Base-by-base conservation (phyloP, 2,113 vertebrate genomes). In the Prochilodus magdalenae region DNA sequence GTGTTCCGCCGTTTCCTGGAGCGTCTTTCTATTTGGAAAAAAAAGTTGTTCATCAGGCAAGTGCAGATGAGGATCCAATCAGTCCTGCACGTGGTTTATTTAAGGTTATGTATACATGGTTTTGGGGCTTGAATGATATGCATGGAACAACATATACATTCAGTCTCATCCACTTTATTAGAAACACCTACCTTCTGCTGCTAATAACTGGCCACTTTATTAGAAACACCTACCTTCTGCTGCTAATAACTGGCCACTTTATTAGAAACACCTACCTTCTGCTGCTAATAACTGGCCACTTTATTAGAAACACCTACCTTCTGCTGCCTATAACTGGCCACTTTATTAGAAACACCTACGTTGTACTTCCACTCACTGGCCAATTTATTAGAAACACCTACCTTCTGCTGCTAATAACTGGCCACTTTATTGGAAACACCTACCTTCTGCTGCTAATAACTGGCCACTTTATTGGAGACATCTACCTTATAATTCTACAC, bases 1-100 rank as follows among this genome's bases (percentile, higher is more conserved):
- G 75, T 10, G 27, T 18, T 69, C 22, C 36, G 75, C 63, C 76
- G 13, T 57, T 69, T 69, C 29, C 76, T 70, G 66, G 66, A 40
- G 36, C 66, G 66, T 70, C n/a, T 12, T 24, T 70, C 24, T 57
- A 40, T 78, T 57, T 16, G 36, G 51, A 71, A 59, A 18, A 59
- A 18, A 70, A 60, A 20, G 55, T 20, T 13, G 66, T 47, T 44
- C 26, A 30, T 77, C 44, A 14, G 27, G 76, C 29, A 13, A 36
- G 16, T 26, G 49, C 53, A 44, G 33, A 60, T 47, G 15, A 70
- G 77, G 24, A 33, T 59, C 29, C 10, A 26, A 70, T 57, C 57
- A 79, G 47, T 53, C 53, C 30, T 16, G 47, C 30, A 29, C 33
- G 36, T 44, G 33, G 36, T 36, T 36, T 36, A 36, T 36, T 36